Percentiles rank a stretch among this genome's conserved stretches.
Evolutionary conservation across 1,140 invertebrate species (phyloP).

Genomic region (Drosophila triauraria): DNA sequence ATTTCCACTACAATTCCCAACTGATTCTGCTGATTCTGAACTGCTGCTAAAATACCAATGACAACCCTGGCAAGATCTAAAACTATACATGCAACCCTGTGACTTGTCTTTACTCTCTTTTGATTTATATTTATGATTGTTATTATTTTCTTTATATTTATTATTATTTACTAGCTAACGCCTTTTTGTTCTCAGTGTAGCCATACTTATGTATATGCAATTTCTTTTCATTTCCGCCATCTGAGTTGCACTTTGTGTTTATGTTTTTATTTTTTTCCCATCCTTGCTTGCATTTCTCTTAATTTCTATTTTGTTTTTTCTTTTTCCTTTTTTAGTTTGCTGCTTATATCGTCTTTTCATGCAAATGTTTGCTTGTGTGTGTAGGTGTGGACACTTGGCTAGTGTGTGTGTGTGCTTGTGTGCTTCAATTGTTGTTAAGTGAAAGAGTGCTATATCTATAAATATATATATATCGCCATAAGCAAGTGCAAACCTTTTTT

Average conservation of each 20-base stretch:
- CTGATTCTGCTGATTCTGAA: no score
- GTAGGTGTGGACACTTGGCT: constrained; percentile 57
- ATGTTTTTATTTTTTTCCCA: constrained; percentile 31
- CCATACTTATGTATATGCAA: constrained; percentile 60
- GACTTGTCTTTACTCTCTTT: not conserved
- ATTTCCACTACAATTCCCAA: not conserved
- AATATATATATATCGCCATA: not conserved
- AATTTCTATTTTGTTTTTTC: constrained; percentile 62
- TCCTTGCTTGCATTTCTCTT: constrained; percentile 52
- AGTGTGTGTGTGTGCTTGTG: constrained; percentile 19
- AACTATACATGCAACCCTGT: no score
- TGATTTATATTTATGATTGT: no score
- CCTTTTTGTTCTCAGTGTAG: not conserved
- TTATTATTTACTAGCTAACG: no score
- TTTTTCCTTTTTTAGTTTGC: constrained; percentile 75
- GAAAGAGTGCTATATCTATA: constrained; percentile 39
- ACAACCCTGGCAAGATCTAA: not conserved
- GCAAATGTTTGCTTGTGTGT: constrained; percentile 54
- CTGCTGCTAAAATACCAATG: not conserved
- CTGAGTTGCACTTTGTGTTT: constrained; percentile 57
- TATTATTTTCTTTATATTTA: not conserved
- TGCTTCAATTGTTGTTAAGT: constrained; percentile 73
- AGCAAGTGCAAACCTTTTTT: not conserved
- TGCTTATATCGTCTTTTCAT: constrained; percentile 68
- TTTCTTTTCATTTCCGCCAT: constrained; percentile 78